Percentiles rank a stretch among this genome's conserved stretches.
Conservation (phyloP, 2,888 invertebrate species). For the Calliopum simillimum region DNA sequence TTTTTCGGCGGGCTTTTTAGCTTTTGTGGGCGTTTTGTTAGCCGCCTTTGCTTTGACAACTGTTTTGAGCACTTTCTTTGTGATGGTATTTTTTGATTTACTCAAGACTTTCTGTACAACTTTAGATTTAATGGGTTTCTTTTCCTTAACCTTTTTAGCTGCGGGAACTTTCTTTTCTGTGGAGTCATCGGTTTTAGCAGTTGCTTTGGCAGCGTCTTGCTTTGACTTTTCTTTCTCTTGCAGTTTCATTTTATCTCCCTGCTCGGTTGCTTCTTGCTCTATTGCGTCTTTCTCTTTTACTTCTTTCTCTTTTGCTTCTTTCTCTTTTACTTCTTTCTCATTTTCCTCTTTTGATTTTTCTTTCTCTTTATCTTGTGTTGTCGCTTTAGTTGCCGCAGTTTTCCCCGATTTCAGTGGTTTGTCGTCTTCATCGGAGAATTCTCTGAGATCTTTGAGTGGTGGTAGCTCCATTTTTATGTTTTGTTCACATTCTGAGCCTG, state of each 20-base stretch:
- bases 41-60: conserved; percentile 3
- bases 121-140: conserved; percentile 30
- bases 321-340: background rate
- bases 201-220: background rate
- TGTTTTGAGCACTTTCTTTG: conserved; percentile 14
- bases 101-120: conserved; percentile 8
- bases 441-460: conserved; percentile 60
- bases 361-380: background rate
- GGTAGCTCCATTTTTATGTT: conserved; percentile 66
- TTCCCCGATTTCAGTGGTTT: conserved; percentile 54
- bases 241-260: conserved; percentile 25
- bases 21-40: conserved; percentile 22
- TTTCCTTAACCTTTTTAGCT: background rate
- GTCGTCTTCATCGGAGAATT: conserved; percentile 64
- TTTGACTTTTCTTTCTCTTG: background rate
- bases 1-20: conserved; percentile 32
- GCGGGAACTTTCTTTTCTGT: background rate
- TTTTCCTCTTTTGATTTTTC: conserved; percentile 1
- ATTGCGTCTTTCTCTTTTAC: background rate
- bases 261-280: background rate
- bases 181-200: background rate
- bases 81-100: conserved; percentile 21
- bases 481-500: conserved; percentile 66
- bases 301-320: background rate
- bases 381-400: conserved; percentile 35